These are phyloP conservation scores for Morphnarchus princeps DNA, from an alignment of 2,113 vertebrate genomes.

Conservation along the genomic window DNA sequence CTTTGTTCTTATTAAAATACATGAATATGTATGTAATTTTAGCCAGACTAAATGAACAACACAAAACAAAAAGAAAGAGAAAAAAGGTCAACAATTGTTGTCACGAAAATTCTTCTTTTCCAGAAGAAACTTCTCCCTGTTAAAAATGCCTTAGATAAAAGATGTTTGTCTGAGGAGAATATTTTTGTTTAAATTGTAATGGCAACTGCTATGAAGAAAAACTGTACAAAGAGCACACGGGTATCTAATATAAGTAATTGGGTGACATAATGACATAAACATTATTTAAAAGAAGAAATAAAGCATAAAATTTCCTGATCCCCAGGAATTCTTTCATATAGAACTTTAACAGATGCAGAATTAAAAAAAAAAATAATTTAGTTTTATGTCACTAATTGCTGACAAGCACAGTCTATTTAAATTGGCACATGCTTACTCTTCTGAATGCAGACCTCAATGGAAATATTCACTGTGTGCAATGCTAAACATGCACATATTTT, in stretches of 20 bases:
- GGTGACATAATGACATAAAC: neutral
- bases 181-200: neutral
- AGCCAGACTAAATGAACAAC: constrained; percentile 74
- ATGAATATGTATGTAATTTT: constrained; percentile 82
- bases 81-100: constrained; percentile 67
- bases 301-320: constrained; percentile 1
- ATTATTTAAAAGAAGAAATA: constrained; percentile 12
- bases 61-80: constrained; percentile 68
- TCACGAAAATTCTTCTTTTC: constrained; percentile 13
- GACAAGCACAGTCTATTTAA: neutral
- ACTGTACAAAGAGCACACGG: neutral
- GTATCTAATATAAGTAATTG: neutral
- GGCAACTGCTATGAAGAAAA: neutral
- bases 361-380: neutral
- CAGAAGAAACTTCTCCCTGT: neutral
- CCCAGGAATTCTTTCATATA: neutral
- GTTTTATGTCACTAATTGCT: neutral
- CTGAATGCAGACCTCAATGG: neutral
- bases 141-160: neutral
- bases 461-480: neutral
- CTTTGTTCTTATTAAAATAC: constrained; percentile 76
- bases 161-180: neutral
- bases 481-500: neutral
- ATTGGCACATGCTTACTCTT: neutral
- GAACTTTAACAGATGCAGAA: neutral